phyloP scores from a whole-genome alignment of 2,113 vertebrate genomes.

The Ahaetulla prasina region DNA sequence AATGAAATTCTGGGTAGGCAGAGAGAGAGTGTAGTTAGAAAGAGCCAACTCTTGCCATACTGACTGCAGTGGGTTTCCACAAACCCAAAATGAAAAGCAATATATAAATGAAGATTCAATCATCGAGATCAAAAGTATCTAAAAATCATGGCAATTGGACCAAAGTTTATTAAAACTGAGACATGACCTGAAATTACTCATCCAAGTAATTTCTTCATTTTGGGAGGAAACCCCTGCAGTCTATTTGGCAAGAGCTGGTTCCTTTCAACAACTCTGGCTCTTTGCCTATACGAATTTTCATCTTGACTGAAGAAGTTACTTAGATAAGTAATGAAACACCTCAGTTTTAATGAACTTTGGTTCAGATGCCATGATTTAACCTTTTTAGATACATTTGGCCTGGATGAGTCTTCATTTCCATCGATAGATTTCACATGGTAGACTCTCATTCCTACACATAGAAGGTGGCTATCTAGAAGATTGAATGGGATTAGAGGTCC shows the following conservation, averaged over 20 bases:
- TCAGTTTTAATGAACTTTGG: not conserved
- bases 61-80: too few species aligned
- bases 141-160: too few species aligned
- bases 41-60: too few species aligned
- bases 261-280: not conserved
- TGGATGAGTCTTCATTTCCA: not conserved
- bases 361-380: not conserved
- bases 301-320: not conserved
- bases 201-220: not conserved
- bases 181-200: too few species aligned
- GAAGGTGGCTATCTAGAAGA: not conserved
- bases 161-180: too few species aligned
- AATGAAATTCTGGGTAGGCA: too few species aligned
- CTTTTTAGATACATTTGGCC: not conserved
- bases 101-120: too few species aligned
- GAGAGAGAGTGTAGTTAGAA: too few species aligned
- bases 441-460: not conserved
- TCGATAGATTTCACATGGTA: not conserved
- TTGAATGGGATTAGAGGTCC: not conserved
- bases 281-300: not conserved
- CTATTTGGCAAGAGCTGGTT: not conserved
- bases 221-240: not conserved
- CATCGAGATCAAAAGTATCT: too few species aligned
- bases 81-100: too few species aligned
- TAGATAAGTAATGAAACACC: not conserved